A percentile compares a stretch with the other conserved stretches of the same genome.
Evolutionary conservation across 1,140 invertebrate genomes (phyloP).

Genomic region (Pseudachorutes palmiensis): DNA sequence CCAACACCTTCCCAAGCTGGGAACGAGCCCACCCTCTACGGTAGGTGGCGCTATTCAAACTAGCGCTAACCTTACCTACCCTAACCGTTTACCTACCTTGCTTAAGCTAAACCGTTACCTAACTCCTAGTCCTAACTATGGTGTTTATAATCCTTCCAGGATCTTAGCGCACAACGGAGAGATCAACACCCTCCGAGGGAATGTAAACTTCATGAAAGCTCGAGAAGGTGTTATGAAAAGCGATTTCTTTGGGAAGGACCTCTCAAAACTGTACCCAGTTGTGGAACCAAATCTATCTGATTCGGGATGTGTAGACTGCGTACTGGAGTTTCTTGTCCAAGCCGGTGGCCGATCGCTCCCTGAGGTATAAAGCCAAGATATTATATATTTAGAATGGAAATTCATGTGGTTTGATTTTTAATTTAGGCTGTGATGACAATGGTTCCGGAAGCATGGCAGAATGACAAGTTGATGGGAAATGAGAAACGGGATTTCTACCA

Average conservation of each 20-base stretch:
- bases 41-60: no score
- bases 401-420: background rate
- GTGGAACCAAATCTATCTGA: constrained; percentile 96
- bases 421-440: constrained; percentile 95
- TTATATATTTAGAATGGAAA: no score
- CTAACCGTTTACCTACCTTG: no score
- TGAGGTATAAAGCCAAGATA: no score
- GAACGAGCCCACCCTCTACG: constrained; percentile 96
- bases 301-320: constrained; percentile 94
- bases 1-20: constrained; percentile 99
- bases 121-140: no score
- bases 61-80: no score
- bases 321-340: constrained; percentile 91
- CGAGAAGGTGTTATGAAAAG: constrained; percentile 96
- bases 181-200: constrained; percentile 96
- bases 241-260: constrained; percentile 63
- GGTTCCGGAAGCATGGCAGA: constrained; percentile 99
- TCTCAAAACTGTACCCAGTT: constrained; percentile 89
- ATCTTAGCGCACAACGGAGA: constrained; percentile 97
- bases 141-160: no score
- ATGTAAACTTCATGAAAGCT: constrained; percentile 97
- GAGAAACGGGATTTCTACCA: constrained; percentile 94
- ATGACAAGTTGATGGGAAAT: constrained; percentile 80
- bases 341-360: constrained; percentile 62
- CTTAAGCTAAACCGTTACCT: no score